Conservation (phyloP, 2,113 vertebrate species). For the Daphoenositta chrysoptera region DNA sequence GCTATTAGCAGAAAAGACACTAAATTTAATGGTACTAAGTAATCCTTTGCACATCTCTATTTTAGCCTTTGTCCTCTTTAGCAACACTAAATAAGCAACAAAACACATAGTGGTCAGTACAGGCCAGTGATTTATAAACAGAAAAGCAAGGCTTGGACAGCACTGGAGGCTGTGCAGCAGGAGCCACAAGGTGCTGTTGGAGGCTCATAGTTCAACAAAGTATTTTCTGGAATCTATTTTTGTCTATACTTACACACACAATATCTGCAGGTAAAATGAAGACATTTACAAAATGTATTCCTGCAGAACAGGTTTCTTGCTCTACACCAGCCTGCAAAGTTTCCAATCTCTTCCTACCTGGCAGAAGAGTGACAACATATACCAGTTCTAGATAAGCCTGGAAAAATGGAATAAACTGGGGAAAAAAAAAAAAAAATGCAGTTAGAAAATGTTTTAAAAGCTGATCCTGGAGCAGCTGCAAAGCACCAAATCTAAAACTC, state of each 20-base stretch:
- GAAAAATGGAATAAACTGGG: neutral
- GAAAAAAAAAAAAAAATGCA: neutral
- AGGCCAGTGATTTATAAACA: neutral
- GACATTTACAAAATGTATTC: neutral
- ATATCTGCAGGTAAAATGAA: neutral
- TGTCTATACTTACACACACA: neutral
- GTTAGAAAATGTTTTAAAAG: neutral
- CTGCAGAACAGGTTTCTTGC: neutral
- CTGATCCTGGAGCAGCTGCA: neutral
- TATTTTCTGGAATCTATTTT: neutral
- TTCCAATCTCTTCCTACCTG: neutral
- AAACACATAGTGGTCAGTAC: rapidly evolving
- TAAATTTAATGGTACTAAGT: neutral
- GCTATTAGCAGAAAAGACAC: neutral
- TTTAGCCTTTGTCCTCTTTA: neutral
- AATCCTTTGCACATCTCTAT: neutral
- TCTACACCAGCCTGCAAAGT: neutral
- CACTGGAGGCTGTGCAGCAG: neutral
- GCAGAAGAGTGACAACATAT: neutral
- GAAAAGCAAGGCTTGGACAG: neutral
- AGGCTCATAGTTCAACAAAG: neutral
- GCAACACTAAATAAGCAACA: neutral
- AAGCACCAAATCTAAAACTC: neutral
- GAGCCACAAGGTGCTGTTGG: neutral
- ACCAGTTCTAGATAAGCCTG: neutral